Conservation (phyloP, 2,797 vertebrate genomes). For the Sebastes steindachneri region DNA sequence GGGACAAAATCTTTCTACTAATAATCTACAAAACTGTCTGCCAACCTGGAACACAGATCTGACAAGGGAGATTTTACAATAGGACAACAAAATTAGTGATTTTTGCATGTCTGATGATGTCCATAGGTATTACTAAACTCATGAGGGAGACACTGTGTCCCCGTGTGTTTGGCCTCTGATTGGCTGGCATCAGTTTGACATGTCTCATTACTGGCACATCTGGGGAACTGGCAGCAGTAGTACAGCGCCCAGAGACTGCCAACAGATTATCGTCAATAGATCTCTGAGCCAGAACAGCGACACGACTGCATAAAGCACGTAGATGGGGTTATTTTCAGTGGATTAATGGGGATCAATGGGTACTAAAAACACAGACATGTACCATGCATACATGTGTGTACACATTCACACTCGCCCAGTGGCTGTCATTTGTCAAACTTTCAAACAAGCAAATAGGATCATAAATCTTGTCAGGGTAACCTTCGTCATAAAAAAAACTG, state of each 20-base stretch:
- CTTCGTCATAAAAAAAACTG: not conserved
- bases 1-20: not conserved
- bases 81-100: not conserved
- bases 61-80: not conserved
- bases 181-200: slow-evolving; percentile 47
- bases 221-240: slow-evolving; percentile 41
- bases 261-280: slow-evolving; percentile 46
- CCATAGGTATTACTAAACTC: slow-evolving; percentile 7
- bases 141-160: slow-evolving; percentile 21
- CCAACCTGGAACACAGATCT: slow-evolving; percentile 1
- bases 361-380: not conserved
- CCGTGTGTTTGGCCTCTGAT: slow-evolving; percentile 29
- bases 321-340: slow-evolving; percentile 6
- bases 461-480: slow-evolving; percentile 7
- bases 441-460: not conserved
- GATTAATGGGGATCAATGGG: slow-evolving; percentile 12
- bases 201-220: slow-evolving; percentile 57
- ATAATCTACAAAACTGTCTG: not conserved
- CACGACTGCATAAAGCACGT: not conserved
- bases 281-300: slow-evolving; percentile 30
- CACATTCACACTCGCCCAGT: not conserved
- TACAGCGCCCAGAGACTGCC: not conserved
- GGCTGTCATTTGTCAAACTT: slow-evolving; percentile 7
- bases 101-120: slow-evolving; percentile 7
- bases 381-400: not conserved